A percentile compares a stretch with the other conserved stretches of the same genome.
Evolutionary conservation across 2,797 vertebrate species (phyloP).

Genomic region (Menidia menidia): DNA sequence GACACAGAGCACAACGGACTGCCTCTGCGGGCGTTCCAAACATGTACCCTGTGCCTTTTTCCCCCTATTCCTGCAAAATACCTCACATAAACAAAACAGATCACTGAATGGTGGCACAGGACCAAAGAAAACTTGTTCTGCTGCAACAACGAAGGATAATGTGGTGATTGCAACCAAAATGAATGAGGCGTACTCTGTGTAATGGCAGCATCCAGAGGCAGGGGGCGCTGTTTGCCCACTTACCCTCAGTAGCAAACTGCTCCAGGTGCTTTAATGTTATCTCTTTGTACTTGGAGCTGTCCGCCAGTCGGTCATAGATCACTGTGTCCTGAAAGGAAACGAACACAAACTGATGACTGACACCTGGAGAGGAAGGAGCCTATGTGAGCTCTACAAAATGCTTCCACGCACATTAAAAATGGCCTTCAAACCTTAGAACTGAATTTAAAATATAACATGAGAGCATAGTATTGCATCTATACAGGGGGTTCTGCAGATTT

Average conservation of each 20-base stretch:
- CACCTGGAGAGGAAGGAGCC: slow-evolving; percentile 27
- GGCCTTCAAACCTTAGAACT: background rate
- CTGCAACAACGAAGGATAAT: slow-evolving; percentile 8
- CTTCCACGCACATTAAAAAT: background rate
- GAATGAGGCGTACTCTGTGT: background rate
- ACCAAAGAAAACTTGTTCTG: background rate
- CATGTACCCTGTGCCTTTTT: slow-evolving; percentile 8
- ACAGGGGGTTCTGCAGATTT: background rate
- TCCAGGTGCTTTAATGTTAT: slow-evolving; percentile 98
- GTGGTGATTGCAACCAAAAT: background rate
- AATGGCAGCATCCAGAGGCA: slow-evolving; percentile 33
- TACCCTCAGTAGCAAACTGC: slow-evolving; percentile 98
- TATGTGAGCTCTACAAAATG: background rate
- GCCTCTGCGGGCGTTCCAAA: slow-evolving; percentile 30
- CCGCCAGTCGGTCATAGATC: slow-evolving; percentile 96
- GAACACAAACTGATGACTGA: slow-evolving; percentile 51
- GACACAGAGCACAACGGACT: slow-evolving; percentile 38
- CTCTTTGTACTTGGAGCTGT: slow-evolving; percentile 97
- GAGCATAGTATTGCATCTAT: background rate
- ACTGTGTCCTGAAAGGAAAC: slow-evolving; percentile 91
- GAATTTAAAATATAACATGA: background rate
- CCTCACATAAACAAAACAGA: slow-evolving; percentile 2
- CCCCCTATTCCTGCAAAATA: slow-evolving; percentile 5
- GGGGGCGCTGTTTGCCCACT: slow-evolving; percentile 69
- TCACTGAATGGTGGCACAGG: background rate